Evolutionary conservation across 1,140 invertebrate genomes (phyloP), one percentile per base, ranked within the genome.

Genomic region (Neelides sp.): DNA sequence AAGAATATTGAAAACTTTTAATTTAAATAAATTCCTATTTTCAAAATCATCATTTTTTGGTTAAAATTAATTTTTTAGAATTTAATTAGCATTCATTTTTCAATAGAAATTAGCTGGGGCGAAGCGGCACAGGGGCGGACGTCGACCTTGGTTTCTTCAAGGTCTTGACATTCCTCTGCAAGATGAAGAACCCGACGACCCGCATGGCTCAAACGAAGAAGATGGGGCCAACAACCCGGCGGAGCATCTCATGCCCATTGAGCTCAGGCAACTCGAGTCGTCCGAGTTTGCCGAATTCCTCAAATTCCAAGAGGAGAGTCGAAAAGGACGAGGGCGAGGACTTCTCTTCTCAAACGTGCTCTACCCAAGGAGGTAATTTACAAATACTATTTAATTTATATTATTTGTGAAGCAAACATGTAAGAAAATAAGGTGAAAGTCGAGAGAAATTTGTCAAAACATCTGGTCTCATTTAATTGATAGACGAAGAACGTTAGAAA

Each of bases 241-340:
- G 50, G 77, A 78, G 13, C 76, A 79, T 60, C 71, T 78, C 22
- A 77, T 89, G 41, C 87, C 87, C 1, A 93, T 93, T 37, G 88
- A 93, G 69, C 66, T 93, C 20, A 73, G 85, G n/a, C 73, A 85
- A 19, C 69, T 91, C 34, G 87, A 92, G 20, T 55, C 55, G 13
- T 52, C 53, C 3, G 55, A 61, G 30, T 61, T 54, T 37, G 48
- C 52, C 1, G 58, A 61, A 20, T 42, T 52, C 1, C 27, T 52
- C 26, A 22, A 51, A 23, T 15, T 54, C 12, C 13, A 43, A 24
- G 49, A 52, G 13, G 50, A 55, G 12, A 34, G 17, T 46, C 20
- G 26, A 20, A 37, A 20, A 3, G 35, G 26, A 24, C 44, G 35
- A 37, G 20, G 20, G 24, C 28, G 37, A 13, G 46, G 46, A 23